A percentile compares a stretch with the other conserved stretches of the same genome.
Evolutionary conservation across 23 tunicate genomes (phyloP).

Genomic region (Trididemnum nubilum): DNA sequence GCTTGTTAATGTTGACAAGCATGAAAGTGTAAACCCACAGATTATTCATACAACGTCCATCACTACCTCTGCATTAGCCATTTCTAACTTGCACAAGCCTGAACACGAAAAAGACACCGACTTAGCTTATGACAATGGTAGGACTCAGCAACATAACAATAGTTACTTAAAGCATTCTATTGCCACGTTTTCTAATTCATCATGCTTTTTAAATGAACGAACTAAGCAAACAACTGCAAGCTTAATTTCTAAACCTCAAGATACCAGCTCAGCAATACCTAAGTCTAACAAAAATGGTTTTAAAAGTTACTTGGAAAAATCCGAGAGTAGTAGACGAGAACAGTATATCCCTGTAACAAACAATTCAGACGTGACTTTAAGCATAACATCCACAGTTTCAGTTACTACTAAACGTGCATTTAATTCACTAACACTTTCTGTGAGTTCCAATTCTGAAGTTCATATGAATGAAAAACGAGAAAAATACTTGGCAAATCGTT

Average conservation of each 20-base stretch:
- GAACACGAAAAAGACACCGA: neutral
- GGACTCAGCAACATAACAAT: neutral
- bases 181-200: neutral
- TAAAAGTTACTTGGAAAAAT: neutral
- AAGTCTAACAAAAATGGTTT: too few species aligned
- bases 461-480: neutral
- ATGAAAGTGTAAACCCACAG: constrained; percentile 12
- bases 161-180: too few species aligned
- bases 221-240: neutral
- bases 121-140: neutral
- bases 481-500: too few species aligned
- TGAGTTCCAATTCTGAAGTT: neutral
- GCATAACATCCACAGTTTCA: neutral
- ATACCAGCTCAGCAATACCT: neutral
- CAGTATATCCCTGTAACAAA: neutral
- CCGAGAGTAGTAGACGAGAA: too few species aligned
- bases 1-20: constrained; percentile 16
- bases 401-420: too few species aligned
- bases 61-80: constrained; percentile 7
- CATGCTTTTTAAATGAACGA: neutral
- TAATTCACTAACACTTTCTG: neutral
- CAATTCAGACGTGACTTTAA: neutral
- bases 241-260: neutral
- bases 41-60: constrained; percentile 22
- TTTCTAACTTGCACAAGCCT: neutral